These are phyloP conservation scores for Apostichopus californicus DNA, from an alignment of 35 echinoderm and acorn worm species.

Conservation along the genomic window DNA sequence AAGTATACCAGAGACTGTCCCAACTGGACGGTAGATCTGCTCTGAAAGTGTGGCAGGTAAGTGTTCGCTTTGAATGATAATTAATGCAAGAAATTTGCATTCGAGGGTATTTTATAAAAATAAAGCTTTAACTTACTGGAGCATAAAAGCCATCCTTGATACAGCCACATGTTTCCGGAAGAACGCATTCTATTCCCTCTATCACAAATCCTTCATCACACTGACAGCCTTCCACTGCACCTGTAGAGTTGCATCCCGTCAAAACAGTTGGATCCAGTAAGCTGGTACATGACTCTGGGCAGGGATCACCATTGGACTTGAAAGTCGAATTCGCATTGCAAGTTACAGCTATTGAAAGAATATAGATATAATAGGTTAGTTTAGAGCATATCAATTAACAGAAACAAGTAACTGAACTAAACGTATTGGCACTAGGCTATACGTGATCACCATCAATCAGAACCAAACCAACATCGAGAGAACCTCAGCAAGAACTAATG, in stretches of 20 bases:
- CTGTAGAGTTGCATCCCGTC: constrained; percentile 15
- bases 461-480: no score
- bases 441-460: no score
- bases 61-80: no score
- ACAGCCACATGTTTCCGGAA: constrained; percentile 58
- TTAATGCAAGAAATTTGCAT: no score
- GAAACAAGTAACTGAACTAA: no score
- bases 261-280: not conserved
- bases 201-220: constrained; percentile 68
- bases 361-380: not conserved
- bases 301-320: constrained; percentile 28
- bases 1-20: no score
- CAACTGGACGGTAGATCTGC: no score
- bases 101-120: no score
- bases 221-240: constrained; percentile 62
- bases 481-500: no score
- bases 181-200: constrained; percentile 64
- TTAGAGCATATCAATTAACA: no score
- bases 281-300: constrained; percentile 37
- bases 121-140: not conserved
- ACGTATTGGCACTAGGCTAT: no score
- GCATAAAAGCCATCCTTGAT: constrained; percentile 66
- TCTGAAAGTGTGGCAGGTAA: no score
- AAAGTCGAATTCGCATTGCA: constrained; percentile 49
- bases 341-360: constrained; percentile 46